Conservation (phyloP, 2,888 invertebrate genomes). For the Leucophenga maculata region DNA sequence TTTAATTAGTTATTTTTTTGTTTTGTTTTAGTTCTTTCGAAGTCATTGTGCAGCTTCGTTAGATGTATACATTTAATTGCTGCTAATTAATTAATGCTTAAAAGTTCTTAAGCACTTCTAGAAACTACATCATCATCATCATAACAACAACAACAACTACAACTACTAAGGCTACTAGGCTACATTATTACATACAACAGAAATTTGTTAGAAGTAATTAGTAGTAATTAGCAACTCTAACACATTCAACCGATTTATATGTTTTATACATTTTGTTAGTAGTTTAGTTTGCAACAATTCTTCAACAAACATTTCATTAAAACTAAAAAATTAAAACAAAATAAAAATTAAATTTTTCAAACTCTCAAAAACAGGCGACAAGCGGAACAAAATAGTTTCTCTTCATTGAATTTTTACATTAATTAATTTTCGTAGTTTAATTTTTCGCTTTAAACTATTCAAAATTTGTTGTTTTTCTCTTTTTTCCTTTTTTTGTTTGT, state of each 20-base stretch:
- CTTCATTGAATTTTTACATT: conserved; percentile 37
- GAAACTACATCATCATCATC: too few relatives aligned
- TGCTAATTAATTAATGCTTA: too few relatives aligned
- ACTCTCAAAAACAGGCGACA: conserved; percentile 70
- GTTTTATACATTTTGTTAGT: neutral
- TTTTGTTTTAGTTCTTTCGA: too few relatives aligned
- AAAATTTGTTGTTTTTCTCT: neutral
- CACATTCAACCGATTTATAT: neutral
- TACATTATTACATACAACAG: neutral
- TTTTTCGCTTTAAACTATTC: conserved; percentile 13
- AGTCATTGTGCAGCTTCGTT: too few relatives aligned
- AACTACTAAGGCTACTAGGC: too few relatives aligned
- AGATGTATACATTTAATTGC: too few relatives aligned
- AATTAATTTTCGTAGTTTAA: conserved; percentile 38
- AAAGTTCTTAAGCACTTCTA: too few relatives aligned
- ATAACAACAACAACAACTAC: neutral
- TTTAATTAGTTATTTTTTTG: too few relatives aligned
- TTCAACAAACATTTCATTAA: neutral
- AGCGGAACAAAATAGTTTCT: conserved; percentile 72
- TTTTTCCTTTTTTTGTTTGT: neutral
- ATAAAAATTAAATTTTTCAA: conserved; percentile 37
- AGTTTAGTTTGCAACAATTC: neutral
- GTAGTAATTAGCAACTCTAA: too few relatives aligned
- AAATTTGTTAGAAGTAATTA: too few relatives aligned
- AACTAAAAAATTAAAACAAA: conserved; percentile 22